Evolutionary conservation across 2,113 vertebrate genomes (phyloP), one percentile per base, ranked within the genome.

Genomic region (Hippocampus zosterae): DNA sequence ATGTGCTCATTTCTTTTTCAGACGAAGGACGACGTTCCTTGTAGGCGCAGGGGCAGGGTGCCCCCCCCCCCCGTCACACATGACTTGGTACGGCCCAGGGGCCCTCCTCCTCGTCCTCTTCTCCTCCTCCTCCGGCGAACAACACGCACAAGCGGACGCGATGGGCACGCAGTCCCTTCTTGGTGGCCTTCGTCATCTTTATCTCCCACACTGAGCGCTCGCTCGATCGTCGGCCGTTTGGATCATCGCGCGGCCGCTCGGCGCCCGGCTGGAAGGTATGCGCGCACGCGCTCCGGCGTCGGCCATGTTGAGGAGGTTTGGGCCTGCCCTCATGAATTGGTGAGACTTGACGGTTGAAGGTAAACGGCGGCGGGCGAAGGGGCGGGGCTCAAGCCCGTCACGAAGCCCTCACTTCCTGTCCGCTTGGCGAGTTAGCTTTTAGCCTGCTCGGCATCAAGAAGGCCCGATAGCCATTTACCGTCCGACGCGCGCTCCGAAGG

Each of bases 31-130:
- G 42, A 23, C 1, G 25, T 0, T 29, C 23, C 11, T 13, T 18
- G 6, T 25, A 6, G 21, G 21, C 7, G 44, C 29, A 29, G n/a
- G 44, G 65, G 65, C 44, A 2, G 42, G 23, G 44, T 44, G 25
- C n/a, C 2, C 8, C 64, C 42, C 41, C 2, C 2, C 64, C 42
- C 41, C 23, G 5, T 4, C n/a, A 27, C 60, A 50, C 44, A 29
- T 40, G 67, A 33, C 50, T 41, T 16, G 29, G 27, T 37, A 40
- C 50, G 52, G 27, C 33, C 25, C 59, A 13, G 72, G 71, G 62
- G 63, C 29, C 68, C 40, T n/a, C 52, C n/a, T 68, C 67, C 16
- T 75, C 69, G 41, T 73, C 73, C 53, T 78, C 75, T 52, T 55
- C 52, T 60, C 5, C 33, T 53, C 44, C 75, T 67, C 61, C 19